These are phyloP conservation scores for Rhinolophus ferrumequinum DNA, from an alignment of 2,113 vertebrate genomes.

Conservation along the genomic window DNA sequence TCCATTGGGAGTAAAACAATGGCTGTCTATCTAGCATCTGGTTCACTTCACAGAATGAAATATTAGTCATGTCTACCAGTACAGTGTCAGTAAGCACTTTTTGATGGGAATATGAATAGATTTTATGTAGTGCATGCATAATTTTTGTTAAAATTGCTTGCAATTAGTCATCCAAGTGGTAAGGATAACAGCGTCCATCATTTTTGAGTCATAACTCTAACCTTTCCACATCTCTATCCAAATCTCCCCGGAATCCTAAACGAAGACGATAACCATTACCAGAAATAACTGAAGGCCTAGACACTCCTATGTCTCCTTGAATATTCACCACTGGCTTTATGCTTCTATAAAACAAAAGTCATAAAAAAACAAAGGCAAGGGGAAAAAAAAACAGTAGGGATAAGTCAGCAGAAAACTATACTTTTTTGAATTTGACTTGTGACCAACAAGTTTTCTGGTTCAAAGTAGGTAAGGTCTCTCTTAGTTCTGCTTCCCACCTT, in stretches of 20 bases:
- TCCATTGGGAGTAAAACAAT: neutral
- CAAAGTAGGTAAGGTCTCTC: neutral
- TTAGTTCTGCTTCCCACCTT: too few relatives aligned
- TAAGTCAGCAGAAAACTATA: neutral
- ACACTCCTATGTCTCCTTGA: neutral
- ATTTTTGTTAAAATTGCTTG: neutral
- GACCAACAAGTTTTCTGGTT: neutral
- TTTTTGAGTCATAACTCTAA: neutral
- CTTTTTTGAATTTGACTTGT: neutral
- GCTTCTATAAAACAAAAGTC: neutral
- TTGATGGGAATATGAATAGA: neutral
- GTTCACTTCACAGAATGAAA: neutral
- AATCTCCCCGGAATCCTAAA: neutral
- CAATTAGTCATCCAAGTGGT: neutral
- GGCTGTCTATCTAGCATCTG: neutral
- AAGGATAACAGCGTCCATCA: neutral
- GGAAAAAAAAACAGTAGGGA: fast-evolving
- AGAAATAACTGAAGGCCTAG: neutral
- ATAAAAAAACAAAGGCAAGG: neutral
- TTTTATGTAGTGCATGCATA: neutral
- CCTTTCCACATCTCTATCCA: neutral
- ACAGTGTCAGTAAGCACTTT: neutral
- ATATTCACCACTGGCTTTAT: neutral
- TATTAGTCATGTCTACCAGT: neutral
- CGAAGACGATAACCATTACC: neutral